phyloP scores from a whole-genome alignment of 2,113 vertebrate species.

The Chroicocephalus ridibundus region DNA sequence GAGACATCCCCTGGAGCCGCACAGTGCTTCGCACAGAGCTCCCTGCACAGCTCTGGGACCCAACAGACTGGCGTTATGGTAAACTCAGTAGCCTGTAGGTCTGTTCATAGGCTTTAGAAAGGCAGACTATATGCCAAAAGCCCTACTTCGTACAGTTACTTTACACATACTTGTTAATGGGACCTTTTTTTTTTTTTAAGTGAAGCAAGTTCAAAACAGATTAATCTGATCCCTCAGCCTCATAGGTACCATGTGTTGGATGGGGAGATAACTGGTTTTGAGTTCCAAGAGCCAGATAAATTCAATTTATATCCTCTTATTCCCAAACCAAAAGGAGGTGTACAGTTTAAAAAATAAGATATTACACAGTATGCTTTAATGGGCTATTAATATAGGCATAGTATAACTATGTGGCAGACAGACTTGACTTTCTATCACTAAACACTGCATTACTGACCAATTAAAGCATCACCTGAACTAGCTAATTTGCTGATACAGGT shows the following conservation, averaged over 20 bases:
- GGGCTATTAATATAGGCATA: constrained; percentile 1
- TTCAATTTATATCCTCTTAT: constrained; percentile 1
- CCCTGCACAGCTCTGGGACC: neutral
- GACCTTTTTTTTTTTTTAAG: neutral
- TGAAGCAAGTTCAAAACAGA: neutral
- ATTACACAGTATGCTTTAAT: constrained; percentile 23
- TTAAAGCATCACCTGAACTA: constrained; percentile 16
- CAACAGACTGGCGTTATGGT: rapidly evolving
- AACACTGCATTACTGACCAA: constrained; percentile 27
- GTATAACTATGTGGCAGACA: neutral
- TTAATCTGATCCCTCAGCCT: neutral
- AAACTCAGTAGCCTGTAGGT: neutral
- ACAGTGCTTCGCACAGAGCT: neutral
- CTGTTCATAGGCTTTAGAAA: neutral
- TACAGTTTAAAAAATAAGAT: constrained; percentile 42
- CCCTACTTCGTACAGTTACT: neutral
- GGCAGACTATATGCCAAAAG: neutral
- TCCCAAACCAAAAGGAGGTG: neutral
- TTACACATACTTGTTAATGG: neutral
- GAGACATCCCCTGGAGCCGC: neutral
- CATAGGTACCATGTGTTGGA: neutral
- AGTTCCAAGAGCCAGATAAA: constrained; percentile 14
- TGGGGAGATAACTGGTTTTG: neutral
- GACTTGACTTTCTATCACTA: neutral
- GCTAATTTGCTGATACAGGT: neutral